These are phyloP conservation scores for Melinaea marsaeus DNA, from an alignment of 2,888 invertebrate species.

Conservation along the genomic window DNA sequence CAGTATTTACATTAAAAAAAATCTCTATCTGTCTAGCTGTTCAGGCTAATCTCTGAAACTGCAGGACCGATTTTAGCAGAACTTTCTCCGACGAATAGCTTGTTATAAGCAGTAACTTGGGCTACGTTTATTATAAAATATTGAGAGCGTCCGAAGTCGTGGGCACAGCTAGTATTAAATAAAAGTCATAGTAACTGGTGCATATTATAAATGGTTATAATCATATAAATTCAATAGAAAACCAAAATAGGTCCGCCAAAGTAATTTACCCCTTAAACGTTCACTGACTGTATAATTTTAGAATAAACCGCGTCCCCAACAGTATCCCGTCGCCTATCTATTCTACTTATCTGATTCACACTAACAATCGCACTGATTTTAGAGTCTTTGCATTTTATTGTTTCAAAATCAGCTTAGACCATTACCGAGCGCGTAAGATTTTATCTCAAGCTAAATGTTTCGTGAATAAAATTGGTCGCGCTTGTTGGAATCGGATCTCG, in stretches of 20 bases:
- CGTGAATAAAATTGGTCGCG: constrained; percentile 74
- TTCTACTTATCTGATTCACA: constrained; percentile 65
- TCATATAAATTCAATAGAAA: constrained; percentile 23
- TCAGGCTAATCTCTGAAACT: too few species aligned
- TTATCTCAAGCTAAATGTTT: constrained; percentile 72
- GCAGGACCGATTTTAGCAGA: too few species aligned
- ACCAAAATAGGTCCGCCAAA: constrained; percentile 29
- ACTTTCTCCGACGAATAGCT: too few species aligned
- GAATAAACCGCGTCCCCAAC: constrained; percentile 41
- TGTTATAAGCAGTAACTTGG: too few species aligned
- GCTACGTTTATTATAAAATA: too few species aligned
- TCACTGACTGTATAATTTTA: constrained; percentile 30
- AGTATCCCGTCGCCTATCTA: constrained; percentile 54
- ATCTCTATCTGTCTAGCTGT: too few species aligned
- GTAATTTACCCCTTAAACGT: constrained; percentile 22
- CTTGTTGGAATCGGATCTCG: constrained; percentile 61
- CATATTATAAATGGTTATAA: constrained; percentile 22
- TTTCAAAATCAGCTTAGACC: constrained; percentile 41
- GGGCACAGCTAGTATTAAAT: too few species aligned
- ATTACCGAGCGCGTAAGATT: constrained; percentile 59
- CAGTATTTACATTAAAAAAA: too few species aligned
- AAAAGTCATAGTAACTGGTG: constrained; percentile 1
- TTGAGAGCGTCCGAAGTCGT: too few species aligned
- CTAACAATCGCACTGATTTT: constrained; percentile 62
- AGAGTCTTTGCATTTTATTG: constrained; percentile 48